A percentile compares a stretch with the other conserved stretches of the same genome.
Evolutionary conservation across 1,140 invertebrate genomes (phyloP).

Genomic region (Manduca sexta): DNA sequence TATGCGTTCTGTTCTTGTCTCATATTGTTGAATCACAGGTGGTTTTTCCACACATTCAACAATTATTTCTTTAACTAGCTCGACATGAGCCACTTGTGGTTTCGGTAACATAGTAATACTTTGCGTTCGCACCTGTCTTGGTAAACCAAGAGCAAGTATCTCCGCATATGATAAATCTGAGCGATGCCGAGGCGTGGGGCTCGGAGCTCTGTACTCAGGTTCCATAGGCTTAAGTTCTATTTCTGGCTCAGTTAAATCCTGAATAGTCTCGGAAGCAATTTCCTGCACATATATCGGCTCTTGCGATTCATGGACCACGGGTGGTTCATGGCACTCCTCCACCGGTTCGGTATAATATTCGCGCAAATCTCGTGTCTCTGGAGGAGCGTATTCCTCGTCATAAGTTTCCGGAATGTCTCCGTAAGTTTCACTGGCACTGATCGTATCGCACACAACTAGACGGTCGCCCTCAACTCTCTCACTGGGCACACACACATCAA

Average conservation of each 20-base stretch:
- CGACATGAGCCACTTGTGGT: constrained; percentile 56
- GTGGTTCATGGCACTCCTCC: constrained; percentile 5
- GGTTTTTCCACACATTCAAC: constrained; percentile 45
- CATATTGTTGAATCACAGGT: constrained; percentile 23
- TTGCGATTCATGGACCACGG: constrained; percentile 4
- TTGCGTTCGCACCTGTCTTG: constrained; percentile 42
- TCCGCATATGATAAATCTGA: constrained; percentile 80
- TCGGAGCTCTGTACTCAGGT: constrained; percentile 24
- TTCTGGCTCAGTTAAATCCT: too few relatives aligned
- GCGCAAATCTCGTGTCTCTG: constrained; percentile 8
- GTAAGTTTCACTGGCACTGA: constrained; percentile 30
- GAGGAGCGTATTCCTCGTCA: background rate
- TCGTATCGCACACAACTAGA: constrained; percentile 18
- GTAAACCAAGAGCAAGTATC: constrained; percentile 80
- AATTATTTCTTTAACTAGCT: constrained; percentile 49
- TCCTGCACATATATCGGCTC: constrained; percentile 6
- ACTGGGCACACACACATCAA: constrained; percentile 19
- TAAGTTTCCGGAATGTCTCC: constrained; percentile 9
- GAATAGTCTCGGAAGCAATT: background rate
- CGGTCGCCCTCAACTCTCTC: constrained; percentile 14
- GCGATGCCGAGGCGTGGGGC: constrained; percentile 29
- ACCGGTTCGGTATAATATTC: constrained; percentile 11
- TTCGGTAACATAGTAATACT: constrained; percentile 41
- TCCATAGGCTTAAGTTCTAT: too few relatives aligned
- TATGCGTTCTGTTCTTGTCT: constrained; percentile 31